A percentile compares a stretch with the other conserved stretches of the same genome.
These are phyloP conservation scores for Protosalanx chinensis DNA, from an alignment of 2,797 vertebrate genomes.

Conservation along the genomic window DNA sequence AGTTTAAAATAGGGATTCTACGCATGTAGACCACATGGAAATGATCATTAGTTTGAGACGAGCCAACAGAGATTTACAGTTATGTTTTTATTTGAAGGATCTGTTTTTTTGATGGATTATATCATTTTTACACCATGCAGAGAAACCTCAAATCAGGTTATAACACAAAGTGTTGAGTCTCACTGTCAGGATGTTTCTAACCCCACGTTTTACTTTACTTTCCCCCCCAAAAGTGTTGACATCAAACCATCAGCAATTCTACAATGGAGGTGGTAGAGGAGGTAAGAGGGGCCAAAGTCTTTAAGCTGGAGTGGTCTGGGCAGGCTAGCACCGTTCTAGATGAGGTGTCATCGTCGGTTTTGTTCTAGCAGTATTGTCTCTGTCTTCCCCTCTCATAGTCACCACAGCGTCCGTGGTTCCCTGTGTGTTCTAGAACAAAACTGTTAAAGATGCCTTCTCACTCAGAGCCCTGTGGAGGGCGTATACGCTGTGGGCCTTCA, in stretches of 20 bases:
- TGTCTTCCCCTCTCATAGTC: slow-evolving; percentile 58
- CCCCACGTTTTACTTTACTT: slow-evolving; percentile 70
- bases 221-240: slow-evolving; percentile 75
- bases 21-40: neutral
- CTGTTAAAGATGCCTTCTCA: slow-evolving; percentile 9
- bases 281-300: slow-evolving; percentile 71
- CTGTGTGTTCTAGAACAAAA: slow-evolving; percentile 25
- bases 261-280: slow-evolving; percentile 85
- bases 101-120: neutral
- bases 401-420: slow-evolving; percentile 25
- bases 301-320: slow-evolving; percentile 46
- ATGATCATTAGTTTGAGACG: neutral
- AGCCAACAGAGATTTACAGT: neutral
- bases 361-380: slow-evolving; percentile 49
- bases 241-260: slow-evolving; percentile 82
- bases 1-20: neutral
- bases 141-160: too few relatives aligned
- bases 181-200: slow-evolving; percentile 66
- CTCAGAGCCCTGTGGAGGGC: neutral
- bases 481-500: slow-evolving; percentile 21
- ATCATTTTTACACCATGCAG: neutral
- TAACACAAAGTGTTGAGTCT: neutral
- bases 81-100: neutral
- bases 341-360: slow-evolving; percentile 36
- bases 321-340: slow-evolving; percentile 34